Conservation (phyloP, 2,888 invertebrate genomes). For the Nudaria mundana region DNA sequence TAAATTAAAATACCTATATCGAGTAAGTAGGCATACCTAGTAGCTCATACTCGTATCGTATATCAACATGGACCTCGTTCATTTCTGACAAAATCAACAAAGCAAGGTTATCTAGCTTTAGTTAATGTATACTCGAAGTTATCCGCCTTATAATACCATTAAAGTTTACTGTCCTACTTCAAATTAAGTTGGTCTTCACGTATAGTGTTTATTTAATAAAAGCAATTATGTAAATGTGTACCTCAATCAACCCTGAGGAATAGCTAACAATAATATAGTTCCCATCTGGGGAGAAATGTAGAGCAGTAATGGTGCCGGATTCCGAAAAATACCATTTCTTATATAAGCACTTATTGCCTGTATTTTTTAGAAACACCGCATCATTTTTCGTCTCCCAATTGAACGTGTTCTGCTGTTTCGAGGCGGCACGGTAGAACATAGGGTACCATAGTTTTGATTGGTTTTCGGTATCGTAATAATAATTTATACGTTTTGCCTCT, state of each 20-base stretch:
- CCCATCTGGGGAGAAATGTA: slow-evolving; percentile 67
- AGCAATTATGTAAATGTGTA: slow-evolving; percentile 28
- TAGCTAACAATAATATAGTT: slow-evolving; percentile 64
- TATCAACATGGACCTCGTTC: no score
- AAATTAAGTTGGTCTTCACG: slow-evolving; percentile 10
- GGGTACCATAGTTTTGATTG: slow-evolving; percentile 54
- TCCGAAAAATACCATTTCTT: slow-evolving; percentile 58
- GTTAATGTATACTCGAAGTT: no score
- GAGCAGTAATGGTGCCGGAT: slow-evolving; percentile 55
- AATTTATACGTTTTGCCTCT: slow-evolving; percentile 36
- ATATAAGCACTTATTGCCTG: slow-evolving; percentile 49
- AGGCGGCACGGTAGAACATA: slow-evolving; percentile 46
- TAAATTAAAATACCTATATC: no score
- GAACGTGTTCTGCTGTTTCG: slow-evolving; percentile 26
- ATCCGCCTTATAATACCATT: slow-evolving; percentile 1
- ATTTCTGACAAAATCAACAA: neutral
- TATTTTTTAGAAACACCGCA: slow-evolving; percentile 46
- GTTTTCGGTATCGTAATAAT: slow-evolving; percentile 47
- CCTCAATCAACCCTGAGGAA: slow-evolving; percentile 77
- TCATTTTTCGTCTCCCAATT: slow-evolving; percentile 53
- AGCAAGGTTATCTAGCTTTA: no score
- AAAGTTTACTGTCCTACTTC: slow-evolving; percentile 9
- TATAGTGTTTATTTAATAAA: slow-evolving; percentile 11
- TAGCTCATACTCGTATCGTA: no score
- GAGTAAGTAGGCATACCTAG: no score